Evolutionary conservation across 2,113 vertebrate species (phyloP).

Genomic region (Psilopsiagon aymara): DNA sequence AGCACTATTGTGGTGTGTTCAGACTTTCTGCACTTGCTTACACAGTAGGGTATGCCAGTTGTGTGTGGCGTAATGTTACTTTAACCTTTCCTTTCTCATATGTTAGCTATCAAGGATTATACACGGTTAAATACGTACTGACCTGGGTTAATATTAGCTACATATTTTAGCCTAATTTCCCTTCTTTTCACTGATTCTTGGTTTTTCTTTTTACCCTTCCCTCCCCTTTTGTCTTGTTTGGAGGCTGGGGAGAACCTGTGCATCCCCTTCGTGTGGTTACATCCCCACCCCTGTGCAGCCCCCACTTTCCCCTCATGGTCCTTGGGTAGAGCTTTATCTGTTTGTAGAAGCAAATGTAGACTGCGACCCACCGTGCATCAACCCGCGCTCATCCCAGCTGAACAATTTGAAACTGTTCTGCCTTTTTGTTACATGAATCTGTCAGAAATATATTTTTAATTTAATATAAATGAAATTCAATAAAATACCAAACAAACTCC

Average conservation of each 20-base stretch:
- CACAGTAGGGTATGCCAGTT: conserved; percentile 81
- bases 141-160: conserved; percentile 80
- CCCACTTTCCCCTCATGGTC: conserved; percentile 53
- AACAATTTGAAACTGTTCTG: conserved; percentile 94
- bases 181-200: conserved; percentile 52
- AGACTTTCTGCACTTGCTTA: conserved; percentile 84
- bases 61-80: conserved; percentile 76
- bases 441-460: conserved; percentile 99
- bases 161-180: conserved; percentile 80
- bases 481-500: conserved; percentile 86
- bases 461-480: conserved; percentile 99
- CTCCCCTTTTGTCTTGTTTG: conserved; percentile 56
- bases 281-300: conserved; percentile 45
- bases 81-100: conserved; percentile 73
- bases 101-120: conserved; percentile 78
- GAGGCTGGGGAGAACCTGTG: conserved; percentile 72
- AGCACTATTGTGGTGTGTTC: conserved; percentile 85
- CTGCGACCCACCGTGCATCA: conserved; percentile 74
- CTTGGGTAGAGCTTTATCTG: conserved; percentile 74
- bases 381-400: conserved; percentile 79
- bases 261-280: conserved; percentile 66
- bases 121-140: conserved; percentile 78
- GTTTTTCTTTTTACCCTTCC: not conserved
- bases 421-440: conserved; percentile 99
- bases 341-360: conserved; percentile 74